These are phyloP conservation scores for Myopa testacea DNA, from an alignment of 2,888 invertebrate species.

Conservation along the genomic window DNA sequence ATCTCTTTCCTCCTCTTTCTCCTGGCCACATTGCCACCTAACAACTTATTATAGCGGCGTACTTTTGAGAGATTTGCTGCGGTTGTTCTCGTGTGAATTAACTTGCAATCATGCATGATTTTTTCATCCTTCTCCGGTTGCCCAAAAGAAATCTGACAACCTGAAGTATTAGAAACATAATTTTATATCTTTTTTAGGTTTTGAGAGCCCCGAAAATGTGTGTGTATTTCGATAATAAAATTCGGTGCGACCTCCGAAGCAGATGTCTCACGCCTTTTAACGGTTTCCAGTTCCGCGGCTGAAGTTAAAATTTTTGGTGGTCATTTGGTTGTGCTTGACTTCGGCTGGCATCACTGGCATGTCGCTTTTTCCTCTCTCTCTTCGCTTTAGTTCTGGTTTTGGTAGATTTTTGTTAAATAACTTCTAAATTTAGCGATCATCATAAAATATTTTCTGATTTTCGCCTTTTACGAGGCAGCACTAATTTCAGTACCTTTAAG, in stretches of 20 bases:
- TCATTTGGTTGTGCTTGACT: constrained; percentile 44
- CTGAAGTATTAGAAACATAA: not conserved
- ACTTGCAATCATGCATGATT: constrained; percentile 59
- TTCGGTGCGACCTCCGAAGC: too few species aligned
- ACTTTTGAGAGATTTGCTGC: constrained; percentile 65
- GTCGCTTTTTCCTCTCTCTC: not conserved
- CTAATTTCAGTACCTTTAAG: constrained; percentile 52
- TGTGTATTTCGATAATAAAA: too few species aligned
- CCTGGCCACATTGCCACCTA: not conserved
- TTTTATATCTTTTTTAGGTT: not conserved
- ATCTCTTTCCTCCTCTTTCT: not conserved
- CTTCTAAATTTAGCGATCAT: too few species aligned
- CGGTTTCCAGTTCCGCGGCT: constrained; percentile 21
- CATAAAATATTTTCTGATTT: too few species aligned
- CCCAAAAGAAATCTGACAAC: not conserved
- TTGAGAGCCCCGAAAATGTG: too few species aligned
- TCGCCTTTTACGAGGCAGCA: constrained; percentile 54
- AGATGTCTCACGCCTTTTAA: constrained; percentile 40
- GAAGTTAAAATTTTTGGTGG: constrained; percentile 47
- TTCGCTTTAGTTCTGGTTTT: not conserved
- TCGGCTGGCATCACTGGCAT: not conserved
- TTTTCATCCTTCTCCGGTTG: constrained; percentile 28
- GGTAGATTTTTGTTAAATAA: not conserved
- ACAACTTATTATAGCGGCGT: constrained; percentile 46
- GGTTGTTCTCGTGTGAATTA: constrained; percentile 61